Evolutionary conservation across 2,888 invertebrate genomes (phyloP).

Genomic region (Nephrocerus scutellatus): DNA sequence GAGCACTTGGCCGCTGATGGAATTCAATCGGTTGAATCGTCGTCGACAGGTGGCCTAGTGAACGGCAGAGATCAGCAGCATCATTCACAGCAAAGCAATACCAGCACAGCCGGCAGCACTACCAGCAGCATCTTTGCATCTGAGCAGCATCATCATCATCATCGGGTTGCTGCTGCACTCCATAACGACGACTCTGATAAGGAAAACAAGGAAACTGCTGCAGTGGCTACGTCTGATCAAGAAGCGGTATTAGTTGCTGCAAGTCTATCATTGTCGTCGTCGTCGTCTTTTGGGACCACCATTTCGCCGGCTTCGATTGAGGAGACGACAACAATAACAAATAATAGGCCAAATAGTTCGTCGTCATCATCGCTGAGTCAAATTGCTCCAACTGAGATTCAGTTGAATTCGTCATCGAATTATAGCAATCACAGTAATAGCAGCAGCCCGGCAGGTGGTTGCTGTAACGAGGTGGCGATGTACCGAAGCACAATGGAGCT

Average conservation of each 20-base stretch:
- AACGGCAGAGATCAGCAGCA: conserved; percentile 18
- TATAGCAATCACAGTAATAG: conserved; percentile 35
- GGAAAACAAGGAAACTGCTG: conserved; percentile 41
- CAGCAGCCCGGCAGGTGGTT: conserved; percentile 31
- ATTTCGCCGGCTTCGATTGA: too few relatives aligned
- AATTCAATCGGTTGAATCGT: too few relatives aligned
- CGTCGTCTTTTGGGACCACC: conserved; percentile 6
- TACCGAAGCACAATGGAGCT: conserved; percentile 40
- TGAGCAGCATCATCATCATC: conserved; percentile 17
- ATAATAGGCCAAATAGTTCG: conserved; percentile 17
- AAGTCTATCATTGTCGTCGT: conserved; percentile 12
- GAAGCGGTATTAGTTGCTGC: conserved; percentile 16
- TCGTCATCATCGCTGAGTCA: conserved; percentile 23
- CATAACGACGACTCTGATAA: conserved; percentile 44
- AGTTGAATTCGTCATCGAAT: conserved; percentile 15
- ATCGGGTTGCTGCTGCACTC: conserved; percentile 11
- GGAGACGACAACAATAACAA: conserved; percentile 12
- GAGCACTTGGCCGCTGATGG: conserved; percentile 25
- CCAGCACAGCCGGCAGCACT: too few relatives aligned
- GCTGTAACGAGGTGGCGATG: conserved; percentile 28
- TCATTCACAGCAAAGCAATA: conserved; percentile 16
- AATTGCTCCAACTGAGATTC: conserved; percentile 23
- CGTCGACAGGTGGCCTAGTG: conserved; percentile 37
- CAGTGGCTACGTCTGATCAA: conserved; percentile 22
- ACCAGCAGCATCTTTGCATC: too few relatives aligned